These are phyloP conservation scores for Gryon sp. DNA, from an alignment of 1,140 invertebrate species.

Conservation along the genomic window DNA sequence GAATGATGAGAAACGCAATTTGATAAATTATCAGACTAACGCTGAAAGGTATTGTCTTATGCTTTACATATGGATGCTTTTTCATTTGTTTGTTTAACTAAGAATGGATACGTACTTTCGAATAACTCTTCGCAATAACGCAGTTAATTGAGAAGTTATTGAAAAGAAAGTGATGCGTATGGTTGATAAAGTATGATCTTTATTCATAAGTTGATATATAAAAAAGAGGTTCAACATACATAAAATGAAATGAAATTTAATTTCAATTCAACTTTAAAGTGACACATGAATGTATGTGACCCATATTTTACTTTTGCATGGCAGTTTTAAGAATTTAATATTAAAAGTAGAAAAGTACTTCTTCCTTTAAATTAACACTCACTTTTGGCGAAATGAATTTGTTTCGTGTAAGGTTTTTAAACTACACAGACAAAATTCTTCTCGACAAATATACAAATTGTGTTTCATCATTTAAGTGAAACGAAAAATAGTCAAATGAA, in stretches of 20 bases:
- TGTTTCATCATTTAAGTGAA: too few species aligned
- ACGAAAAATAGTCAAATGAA: too few species aligned
- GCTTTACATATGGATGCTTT: slow-evolving; percentile 36
- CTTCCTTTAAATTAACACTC: neutral
- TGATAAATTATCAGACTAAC: slow-evolving; percentile 39
- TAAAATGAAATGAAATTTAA: slow-evolving; percentile 2
- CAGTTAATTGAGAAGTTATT: too few species aligned
- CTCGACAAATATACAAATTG: too few species aligned
- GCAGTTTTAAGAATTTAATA: neutral
- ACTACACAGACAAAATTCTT: too few species aligned
- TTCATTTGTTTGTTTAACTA: slow-evolving; percentile 12
- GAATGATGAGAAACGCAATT: slow-evolving; percentile 40
- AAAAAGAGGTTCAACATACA: too few species aligned
- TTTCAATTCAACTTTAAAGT: neutral
- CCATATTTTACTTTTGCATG: neutral
- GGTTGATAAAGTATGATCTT: too few species aligned
- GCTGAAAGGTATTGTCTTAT: slow-evolving; percentile 23
- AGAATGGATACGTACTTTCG: too few species aligned
- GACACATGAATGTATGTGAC: neutral
- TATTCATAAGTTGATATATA: too few species aligned
- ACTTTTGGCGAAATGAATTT: neutral
- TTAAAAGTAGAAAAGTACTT: slow-evolving; percentile 5
- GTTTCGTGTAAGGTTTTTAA: too few species aligned
- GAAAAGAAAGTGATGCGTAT: too few species aligned
- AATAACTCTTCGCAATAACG: too few species aligned